Base-by-base conservation (phyloP, 2,888 invertebrate genomes). In the Petrolisthes manimaculis region DNA sequence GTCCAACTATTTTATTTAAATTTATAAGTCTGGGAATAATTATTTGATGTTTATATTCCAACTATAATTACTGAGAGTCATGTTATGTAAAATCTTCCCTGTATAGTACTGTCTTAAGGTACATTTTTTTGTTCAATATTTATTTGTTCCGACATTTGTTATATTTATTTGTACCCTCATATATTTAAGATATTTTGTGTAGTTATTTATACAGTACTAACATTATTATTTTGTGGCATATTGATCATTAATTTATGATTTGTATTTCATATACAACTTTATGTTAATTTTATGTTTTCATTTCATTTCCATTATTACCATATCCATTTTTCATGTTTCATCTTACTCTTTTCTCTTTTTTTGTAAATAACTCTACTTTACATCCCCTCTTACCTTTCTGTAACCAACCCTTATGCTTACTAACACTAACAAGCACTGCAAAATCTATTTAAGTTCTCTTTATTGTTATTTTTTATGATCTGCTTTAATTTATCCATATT, bases 221-320 rank as follows among this genome's bases (percentile, higher is more conserved):
- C 24, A 71, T 71, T 71, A 71, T 71, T 71, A 71, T 71, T 18
- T 14, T 71, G 6, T 14, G n/a, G 6, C n/a, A 21, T 71, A 71
- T 71, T 71, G n/a, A 71, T 71, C 24, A 71, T 71, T 71, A 71
- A 21, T 14, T 67, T 67, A 67, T 67, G 12, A 67, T 67, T 67
- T 14, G 12, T 67, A 3, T 67, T 67, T 67, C 1, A 37, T 37
- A 37, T 37, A 37, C 37, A 37, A 37, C 37, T 37, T 37, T 37
- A 37, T 37, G 2, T 37, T 37, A 37, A 37, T 37, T 37, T 67
- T 37, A 37, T 37, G 37, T 37, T 37, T 37, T 37, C 37, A 37
- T 37, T 37, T 37, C 37, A 37, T 37, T 37, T 37, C 53, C 14
- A 75, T 37, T 75, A 6, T 75, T 75, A 75, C 53, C 53, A 75